Base-by-base conservation (phyloP, 2,113 vertebrate species). In the Nothobranchius kuhntae region DNA sequence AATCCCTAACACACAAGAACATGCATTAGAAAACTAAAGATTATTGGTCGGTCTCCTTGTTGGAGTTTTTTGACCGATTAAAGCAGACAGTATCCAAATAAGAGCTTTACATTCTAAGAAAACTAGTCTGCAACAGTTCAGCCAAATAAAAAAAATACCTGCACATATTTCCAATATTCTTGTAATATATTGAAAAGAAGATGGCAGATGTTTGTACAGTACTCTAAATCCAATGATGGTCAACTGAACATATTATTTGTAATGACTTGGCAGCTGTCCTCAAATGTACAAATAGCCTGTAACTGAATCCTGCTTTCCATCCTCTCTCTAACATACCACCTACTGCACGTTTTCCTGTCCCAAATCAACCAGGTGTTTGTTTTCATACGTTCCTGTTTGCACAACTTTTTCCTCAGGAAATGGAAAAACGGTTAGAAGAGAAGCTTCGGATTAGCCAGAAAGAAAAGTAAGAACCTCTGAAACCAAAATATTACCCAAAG, bases 351-450 rank as follows among this genome's bases (percentile, higher is more conserved):
- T 15, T 64, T 47, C 4, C 24, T 62, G 44, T 9, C 35, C 9
- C 13, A 51, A 17, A 38, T 58, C 51, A 56, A 44, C 63, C 24
- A 38, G 62, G 57, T 65, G 71, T 75, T 71, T 75, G 73, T 69
- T 54, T 45, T 58, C 57, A 60, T 62, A 10, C 65, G 36, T 53
- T 6, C 38, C 65, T 55, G 21, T 73, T 70, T 79, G 62, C 14
- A 51, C 84, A 75, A 17, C 71, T 57, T 91, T 53, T 53, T 54
- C 53, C 70, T 55, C 85, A 99, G 97, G 96, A 98, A 93, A 98
- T 99, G 95, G 96, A 98, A 86, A 95, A 95, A 90, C 93, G 95
- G 80, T 91, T 98, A 87, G 96, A 96, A 85, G 96, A 97, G 93
- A 99, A 96, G 87, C 92, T 98, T 89, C 93, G 94, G 89, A 97